Base-by-base conservation (phyloP, 2,113 vertebrate genomes). In the Zingel zingel region DNA sequence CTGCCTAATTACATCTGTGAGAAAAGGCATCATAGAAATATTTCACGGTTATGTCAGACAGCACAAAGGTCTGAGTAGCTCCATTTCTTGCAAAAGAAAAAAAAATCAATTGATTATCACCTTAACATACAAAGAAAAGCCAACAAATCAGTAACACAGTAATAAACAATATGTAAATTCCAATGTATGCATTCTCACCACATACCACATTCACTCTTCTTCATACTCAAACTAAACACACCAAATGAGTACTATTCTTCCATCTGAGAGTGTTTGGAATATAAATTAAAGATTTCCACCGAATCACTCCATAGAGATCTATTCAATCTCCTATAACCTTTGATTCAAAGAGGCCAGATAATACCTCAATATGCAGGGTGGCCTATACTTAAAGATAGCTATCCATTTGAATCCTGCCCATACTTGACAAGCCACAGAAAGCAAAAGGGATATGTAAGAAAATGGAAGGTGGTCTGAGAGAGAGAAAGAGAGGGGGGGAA, bases 271-370 rank as follows among this genome's bases (percentile, higher is more conserved):
- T 84, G 68, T 83, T 23, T 9, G 66, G 81, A 85, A 90, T 88
- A 86, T 88, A 86, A 88, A 92, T 93, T 19, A 64, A 84, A 87
- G 54, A 86, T 88, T 85, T 77, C 72, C 72, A 77, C 68, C 23
- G 82, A 92, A 90, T 93, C 81, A 89, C 70, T 74, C 79, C 51
- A 77, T 45, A 77, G 77, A 89, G 80, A 90, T 90, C 67, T 74
- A 64, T 82, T 89, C 81, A 90, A 79, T 90, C 84, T 88, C 67
- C 67, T 57, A 74, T 86, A 70, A 89, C 82, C 63, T 88, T 81
- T 58, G 23, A 81, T 67, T 86, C 53, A 78, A 83, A 91, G 71
- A 79, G 70, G 54, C 74, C 79, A 83, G 77, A 85, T 88, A 87
- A 91, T 62, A 71, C 71, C 77, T 67, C 83, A 84, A 74, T 82